Evolutionary conservation across 2,888 invertebrate species (phyloP), one percentile per base, ranked within the genome.

Genomic region (Dryadula phaetusa): DNA sequence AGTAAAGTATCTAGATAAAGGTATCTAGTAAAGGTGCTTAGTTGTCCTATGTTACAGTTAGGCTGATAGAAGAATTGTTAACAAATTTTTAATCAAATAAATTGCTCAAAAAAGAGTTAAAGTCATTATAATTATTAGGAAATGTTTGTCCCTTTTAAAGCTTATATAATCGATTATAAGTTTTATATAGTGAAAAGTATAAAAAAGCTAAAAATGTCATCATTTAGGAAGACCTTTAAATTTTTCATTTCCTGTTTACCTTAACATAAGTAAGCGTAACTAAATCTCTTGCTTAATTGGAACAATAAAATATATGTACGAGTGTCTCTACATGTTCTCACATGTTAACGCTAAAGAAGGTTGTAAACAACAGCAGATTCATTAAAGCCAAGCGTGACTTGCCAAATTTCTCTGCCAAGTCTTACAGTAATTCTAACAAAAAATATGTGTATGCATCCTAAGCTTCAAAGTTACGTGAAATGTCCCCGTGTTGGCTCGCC

Each of bases 401-500:
- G 34, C 53, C 60, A 60, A 67, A 62, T 67, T 61, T 61, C 67
- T 42, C 42, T 62, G 64, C 61, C 66, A 61, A 58, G 66, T 64
- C 67, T 64, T 62, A 61, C 28, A 68, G 66, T 70, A 62, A 68
- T 72, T 68, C 67, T 64, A 22, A 44, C 67, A 68, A 68, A 68
- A 72, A 72, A 69, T 69, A 71, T 71, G 69, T 63, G 32, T 32
- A 28, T 16, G 16, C 70, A 54, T 66, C 58, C 66, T 67, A 61
- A 63, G 70, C 65, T 67, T 67, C 70, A 67, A 65, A 70, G 70
- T 67, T 67, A 67, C 63, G 20, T 67, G 40, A 56, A 54, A 65
- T 60, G 67, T 67, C 67, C 54, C 56, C 63, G 44, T 67, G 63
- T 52, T 63, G 63, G 62, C 67, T 63, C 65, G 49, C 47, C 62